Conservation (phyloP, 2,888 invertebrate genomes). For the Mesochorus sp. region DNA sequence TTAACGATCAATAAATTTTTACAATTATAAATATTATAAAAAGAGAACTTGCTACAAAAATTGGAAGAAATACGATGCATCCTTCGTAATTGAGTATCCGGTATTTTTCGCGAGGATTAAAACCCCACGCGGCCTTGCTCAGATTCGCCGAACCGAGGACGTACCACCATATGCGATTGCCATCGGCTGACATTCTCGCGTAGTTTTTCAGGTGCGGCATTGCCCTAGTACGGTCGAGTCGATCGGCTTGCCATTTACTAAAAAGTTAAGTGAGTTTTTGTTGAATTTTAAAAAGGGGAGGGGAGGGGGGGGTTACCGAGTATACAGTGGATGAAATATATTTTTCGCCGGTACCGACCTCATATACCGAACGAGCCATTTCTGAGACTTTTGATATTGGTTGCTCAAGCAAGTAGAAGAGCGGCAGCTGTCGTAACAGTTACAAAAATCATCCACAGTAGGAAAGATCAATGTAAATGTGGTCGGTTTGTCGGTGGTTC, state of each 20-base stretch:
- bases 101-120: constrained; percentile 71
- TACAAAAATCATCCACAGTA: constrained; percentile 90
- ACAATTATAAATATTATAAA: too few species aligned
- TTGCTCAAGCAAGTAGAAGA: constrained; percentile 94
- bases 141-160: constrained; percentile 96
- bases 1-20: too few species aligned
- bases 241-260: constrained; percentile 93
- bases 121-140: constrained; percentile 99
- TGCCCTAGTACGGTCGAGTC: constrained; percentile 88
- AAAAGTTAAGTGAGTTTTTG: constrained; percentile 27
- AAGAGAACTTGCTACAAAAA: constrained; percentile 91
- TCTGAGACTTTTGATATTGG: constrained; percentile 91
- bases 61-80: constrained; percentile 94
- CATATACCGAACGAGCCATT: constrained; percentile 90
- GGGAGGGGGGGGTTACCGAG: too few species aligned
- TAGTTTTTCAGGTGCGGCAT: constrained; percentile 99
- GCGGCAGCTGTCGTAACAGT: constrained; percentile 91
- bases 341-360: constrained; percentile 85
- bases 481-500: constrained; percentile 81
- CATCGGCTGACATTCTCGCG: constrained; percentile 88
- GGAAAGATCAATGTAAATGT: constrained; percentile 90
- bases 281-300: background rate
- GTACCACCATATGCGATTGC: constrained; percentile 89
- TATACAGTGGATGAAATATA: too few species aligned
- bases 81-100: constrained; percentile 94